Conservation (phyloP, 2,797 vertebrate genomes). For the Lepilemur septentrionalis region DNA sequence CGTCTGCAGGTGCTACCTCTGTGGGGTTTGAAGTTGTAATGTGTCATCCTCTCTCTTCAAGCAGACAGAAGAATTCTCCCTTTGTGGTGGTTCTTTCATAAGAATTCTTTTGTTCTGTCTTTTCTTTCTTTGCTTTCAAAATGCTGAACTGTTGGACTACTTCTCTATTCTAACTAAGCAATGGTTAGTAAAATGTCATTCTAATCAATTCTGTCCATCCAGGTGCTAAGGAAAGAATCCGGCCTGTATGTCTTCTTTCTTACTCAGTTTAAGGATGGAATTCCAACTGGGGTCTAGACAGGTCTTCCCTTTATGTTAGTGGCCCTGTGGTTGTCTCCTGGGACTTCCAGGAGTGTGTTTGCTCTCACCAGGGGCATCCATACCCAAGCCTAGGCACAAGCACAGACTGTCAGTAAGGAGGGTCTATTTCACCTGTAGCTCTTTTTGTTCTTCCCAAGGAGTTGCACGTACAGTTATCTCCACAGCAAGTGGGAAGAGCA, state of each 20-base stretch:
- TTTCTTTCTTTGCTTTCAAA: constrained; percentile 26
- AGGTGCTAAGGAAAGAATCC: not conserved
- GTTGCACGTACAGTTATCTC: not conserved
- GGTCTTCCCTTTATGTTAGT: not conserved
- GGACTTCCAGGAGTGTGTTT: not conserved
- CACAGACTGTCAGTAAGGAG: not conserved
- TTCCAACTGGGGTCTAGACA: not conserved
- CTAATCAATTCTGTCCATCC: not conserved
- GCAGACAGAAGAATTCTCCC: not conserved
- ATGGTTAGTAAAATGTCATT: not conserved
- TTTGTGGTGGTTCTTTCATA: not conserved
- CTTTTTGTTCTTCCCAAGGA: not conserved
- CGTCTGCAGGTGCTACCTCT: not conserved
- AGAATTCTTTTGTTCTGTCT: not conserved
- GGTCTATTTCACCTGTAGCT: not conserved
- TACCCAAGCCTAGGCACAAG: not conserved
- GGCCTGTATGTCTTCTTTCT: not conserved
- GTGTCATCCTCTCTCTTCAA: not conserved
- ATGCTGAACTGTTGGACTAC: not conserved
- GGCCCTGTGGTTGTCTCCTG: not conserved
- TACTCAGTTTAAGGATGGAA: not conserved
- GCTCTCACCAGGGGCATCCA: not conserved
- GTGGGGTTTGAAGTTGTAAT: not conserved
- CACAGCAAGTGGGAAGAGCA: not conserved
- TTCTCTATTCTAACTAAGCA: not conserved